Evolutionary conservation across 2,888 invertebrate genomes (phyloP).

Genomic region (Pristionchus fissidentatus): DNA sequence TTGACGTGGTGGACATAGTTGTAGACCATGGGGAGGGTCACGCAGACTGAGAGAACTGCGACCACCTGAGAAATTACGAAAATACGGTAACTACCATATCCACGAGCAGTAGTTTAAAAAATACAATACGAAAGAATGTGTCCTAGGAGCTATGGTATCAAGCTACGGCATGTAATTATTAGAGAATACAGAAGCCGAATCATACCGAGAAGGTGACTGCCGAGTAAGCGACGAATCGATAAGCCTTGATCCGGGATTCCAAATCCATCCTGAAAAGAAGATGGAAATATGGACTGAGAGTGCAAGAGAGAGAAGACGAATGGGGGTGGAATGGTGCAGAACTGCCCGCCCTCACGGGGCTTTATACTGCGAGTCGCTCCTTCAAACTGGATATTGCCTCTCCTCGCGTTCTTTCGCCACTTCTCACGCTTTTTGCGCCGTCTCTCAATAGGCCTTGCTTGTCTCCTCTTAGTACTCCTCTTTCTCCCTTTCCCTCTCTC

Average conservation of each 20-base stretch:
- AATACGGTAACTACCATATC: background rate
- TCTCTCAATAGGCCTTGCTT: background rate
- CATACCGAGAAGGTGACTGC: conserved; percentile 56
- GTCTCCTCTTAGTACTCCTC: background rate
- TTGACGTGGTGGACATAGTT: conserved; percentile 73
- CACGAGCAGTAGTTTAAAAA: background rate
- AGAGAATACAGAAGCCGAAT: background rate
- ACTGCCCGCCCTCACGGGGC: conserved; percentile 6
- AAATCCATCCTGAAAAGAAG: conserved; percentile 53
- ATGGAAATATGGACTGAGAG: background rate
- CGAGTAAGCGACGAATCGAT: conserved; percentile 60
- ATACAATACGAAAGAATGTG: too few relatives aligned
- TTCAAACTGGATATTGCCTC: conserved; percentile 43
- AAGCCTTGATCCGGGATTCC: conserved; percentile 59
- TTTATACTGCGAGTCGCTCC: conserved; percentile 37
- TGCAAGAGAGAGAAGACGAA: conserved; percentile 23
- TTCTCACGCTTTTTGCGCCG: background rate
- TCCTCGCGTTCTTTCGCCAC: conserved; percentile 40
- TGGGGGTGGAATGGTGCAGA: conserved; percentile 12
- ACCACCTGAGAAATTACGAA: conserved; percentile 14
- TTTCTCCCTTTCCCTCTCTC: background rate
- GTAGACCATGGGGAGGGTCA: conserved; percentile 74
- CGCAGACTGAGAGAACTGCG: conserved; percentile 49
- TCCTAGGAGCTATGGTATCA: background rate
- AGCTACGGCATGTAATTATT: background rate